Conservation (phyloP, 1,140 invertebrate species). For the Armadillidium nasatum region DNA sequence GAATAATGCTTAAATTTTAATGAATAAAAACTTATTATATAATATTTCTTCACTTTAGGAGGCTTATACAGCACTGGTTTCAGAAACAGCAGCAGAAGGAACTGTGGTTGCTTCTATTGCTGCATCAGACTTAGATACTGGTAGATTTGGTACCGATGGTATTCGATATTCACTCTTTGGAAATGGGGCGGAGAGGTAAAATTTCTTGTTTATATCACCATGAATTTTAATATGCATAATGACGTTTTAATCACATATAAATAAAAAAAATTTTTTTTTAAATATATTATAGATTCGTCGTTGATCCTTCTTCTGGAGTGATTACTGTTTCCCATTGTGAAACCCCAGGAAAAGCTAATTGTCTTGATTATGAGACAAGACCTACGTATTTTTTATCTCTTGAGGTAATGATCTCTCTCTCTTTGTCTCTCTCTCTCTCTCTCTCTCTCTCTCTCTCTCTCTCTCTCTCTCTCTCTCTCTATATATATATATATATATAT, state of each 20-base stretch:
- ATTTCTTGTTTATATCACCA: neutral
- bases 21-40: no score
- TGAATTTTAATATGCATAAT: neutral
- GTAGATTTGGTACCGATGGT: conserved; percentile 69
- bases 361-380: conserved; percentile 81
- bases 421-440: neutral
- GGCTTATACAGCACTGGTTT: conserved; percentile 64
- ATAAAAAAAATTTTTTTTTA: neutral
- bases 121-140: conserved; percentile 78
- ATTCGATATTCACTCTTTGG: conserved; percentile 81
- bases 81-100: conserved; percentile 66
- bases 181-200: conserved; percentile 66
- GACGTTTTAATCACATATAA: neutral
- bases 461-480: neutral
- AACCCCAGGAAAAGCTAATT: conserved; percentile 60
- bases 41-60: conserved; percentile 47
- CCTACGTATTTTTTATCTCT: conserved; percentile 78
- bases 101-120: conserved; percentile 67
- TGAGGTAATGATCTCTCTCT: conserved; percentile 56
- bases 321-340: conserved; percentile 74
- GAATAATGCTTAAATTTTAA: no score
- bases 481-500: conserved; percentile 9
- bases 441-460: neutral
- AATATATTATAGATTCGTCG: conserved; percentile 59
- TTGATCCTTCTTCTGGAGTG: conserved; percentile 71